phyloP scores from a whole-genome alignment of 30 jellyfish, hydroid and myxozoan genomes.

The Hydractinia echinata region DNA sequence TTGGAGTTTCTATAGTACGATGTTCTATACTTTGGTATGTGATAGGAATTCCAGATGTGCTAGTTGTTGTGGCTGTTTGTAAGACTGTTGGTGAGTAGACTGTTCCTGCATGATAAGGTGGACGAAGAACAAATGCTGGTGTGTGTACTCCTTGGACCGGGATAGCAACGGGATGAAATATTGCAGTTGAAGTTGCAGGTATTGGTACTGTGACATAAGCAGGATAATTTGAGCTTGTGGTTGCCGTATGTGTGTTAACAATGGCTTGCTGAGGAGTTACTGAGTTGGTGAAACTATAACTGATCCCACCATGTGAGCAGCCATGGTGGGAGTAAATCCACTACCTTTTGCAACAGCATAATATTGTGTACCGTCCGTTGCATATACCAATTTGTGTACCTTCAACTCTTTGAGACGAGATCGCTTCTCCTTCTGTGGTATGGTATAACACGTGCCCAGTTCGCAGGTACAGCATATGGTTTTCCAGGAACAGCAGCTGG shows the following conservation, averaged over 20 bases:
- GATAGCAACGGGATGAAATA: slow-evolving; percentile 96
- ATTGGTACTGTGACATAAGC: slow-evolving; percentile 95
- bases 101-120: slow-evolving; percentile 88
- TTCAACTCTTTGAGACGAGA: slow-evolving; percentile 43
- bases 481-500: slow-evolving; percentile 47
- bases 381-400: slow-evolving; percentile 54
- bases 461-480: slow-evolving; percentile 42
- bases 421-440: slow-evolving; percentile 44
- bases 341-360: slow-evolving; percentile 58
- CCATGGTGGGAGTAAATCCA: slow-evolving; percentile 51
- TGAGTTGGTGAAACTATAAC: slow-evolving; percentile 93
- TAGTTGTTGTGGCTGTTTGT: slow-evolving; percentile 36
- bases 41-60: slow-evolving; percentile 37
- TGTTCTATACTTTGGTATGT: slow-evolving; percentile 60
- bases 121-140: slow-evolving; percentile 87
- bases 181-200: slow-evolving; percentile 95
- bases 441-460: slow-evolving; percentile 55
- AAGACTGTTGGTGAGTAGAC: slow-evolving; percentile 60
- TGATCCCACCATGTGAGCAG: slow-evolving; percentile 60
- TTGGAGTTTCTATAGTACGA: slow-evolving; percentile 77
- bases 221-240: slow-evolving; percentile 55
- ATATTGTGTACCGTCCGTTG: slow-evolving; percentile 60
- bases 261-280: slow-evolving; percentile 58
- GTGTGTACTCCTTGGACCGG: slow-evolving; percentile 98
- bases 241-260: slow-evolving; percentile 17